Base-by-base conservation (phyloP, 2,113 vertebrate species). In the Tichodroma muraria region DNA sequence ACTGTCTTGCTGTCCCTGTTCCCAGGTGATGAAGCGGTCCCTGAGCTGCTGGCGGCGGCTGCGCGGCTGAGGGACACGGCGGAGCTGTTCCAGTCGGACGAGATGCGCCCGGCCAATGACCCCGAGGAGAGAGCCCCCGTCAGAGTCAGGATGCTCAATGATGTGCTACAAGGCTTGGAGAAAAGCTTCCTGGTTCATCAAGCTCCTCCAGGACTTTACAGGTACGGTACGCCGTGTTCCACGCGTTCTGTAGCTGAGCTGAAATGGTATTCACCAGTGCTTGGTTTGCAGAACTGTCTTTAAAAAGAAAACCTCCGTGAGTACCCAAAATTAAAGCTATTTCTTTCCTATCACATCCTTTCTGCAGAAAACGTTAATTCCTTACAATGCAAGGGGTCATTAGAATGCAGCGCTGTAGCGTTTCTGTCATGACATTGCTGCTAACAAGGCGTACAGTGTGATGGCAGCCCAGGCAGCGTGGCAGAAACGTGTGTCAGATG, bases 41-140 rank as follows among this genome's bases (percentile, higher is more conserved):
- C 92, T 18, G 94, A 97, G 40, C 89, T 99, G 88, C 97, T 98
- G 66, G 96, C 95, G 8, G 87, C 93, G 27, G 98, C 98, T 1
- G 94, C 98, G 6, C 71, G 80, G 22, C 97, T 99, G 68, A 97
- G 99, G 80, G 99, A 99, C 66, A 98, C 95, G 0, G 97, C 98
- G 11, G 97, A 99, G 35, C 97, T 99, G 88, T 98, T 99, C 94
- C 99, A 99, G 68, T 99, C 99, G 3, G 98, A 99, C 88, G 98
- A 98, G 59, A 99, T 99, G 99, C 98, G 99, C 23, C 99, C 99
- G 16, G 99, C 99, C 27, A 99, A 99, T 4, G 98, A 99, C 89
- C 99, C 99, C 6, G 97, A 97, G 79, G 99, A 99, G 91, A 93
- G 98, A 40, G 98, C 97, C 27, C 98, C 98, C 20, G 30, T 96